These are phyloP conservation scores for Cynopterus sphinx DNA, from an alignment of 2,797 vertebrate genomes.

Conservation along the genomic window DNA sequence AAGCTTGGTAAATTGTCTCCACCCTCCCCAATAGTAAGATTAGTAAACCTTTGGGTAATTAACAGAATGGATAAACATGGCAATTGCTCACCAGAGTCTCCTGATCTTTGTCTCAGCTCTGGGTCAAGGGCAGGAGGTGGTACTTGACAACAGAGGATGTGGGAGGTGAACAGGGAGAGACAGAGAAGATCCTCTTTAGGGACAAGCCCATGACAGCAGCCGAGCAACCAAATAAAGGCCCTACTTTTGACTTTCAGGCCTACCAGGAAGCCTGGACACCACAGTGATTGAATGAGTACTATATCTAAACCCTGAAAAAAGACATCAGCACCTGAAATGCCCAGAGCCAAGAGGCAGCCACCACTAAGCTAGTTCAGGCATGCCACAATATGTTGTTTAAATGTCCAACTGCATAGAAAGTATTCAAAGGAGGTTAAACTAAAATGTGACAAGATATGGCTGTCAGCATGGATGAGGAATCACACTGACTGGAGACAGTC, in stretches of 20 bases:
- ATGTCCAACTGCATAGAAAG: not conserved
- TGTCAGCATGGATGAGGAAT: not conserved
- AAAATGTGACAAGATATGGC: not conserved
- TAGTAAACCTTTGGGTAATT: not conserved
- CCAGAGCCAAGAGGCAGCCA: not conserved
- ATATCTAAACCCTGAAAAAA: not conserved
- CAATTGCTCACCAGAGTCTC: not conserved
- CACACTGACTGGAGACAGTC: not conserved
- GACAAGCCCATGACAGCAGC: not conserved
- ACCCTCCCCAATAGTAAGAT: not conserved
- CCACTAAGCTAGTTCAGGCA: not conserved
- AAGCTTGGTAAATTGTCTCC: not conserved
- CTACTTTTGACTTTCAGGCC: not conserved
- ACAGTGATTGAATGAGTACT: not conserved
- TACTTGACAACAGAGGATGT: not conserved
- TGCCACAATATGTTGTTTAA: not conserved
- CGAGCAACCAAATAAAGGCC: not conserved
- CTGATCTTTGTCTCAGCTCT: not conserved
- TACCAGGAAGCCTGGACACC: not conserved
- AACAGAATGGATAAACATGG: not conserved
- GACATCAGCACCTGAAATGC: not conserved
- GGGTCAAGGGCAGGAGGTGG: not conserved
- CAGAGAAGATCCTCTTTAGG: not conserved
- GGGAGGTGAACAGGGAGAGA: not conserved
- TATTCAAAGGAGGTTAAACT: not conserved